These are phyloP conservation scores for Morone chrysops DNA, from an alignment of 2,113 vertebrate genomes.

Conservation along the genomic window DNA sequence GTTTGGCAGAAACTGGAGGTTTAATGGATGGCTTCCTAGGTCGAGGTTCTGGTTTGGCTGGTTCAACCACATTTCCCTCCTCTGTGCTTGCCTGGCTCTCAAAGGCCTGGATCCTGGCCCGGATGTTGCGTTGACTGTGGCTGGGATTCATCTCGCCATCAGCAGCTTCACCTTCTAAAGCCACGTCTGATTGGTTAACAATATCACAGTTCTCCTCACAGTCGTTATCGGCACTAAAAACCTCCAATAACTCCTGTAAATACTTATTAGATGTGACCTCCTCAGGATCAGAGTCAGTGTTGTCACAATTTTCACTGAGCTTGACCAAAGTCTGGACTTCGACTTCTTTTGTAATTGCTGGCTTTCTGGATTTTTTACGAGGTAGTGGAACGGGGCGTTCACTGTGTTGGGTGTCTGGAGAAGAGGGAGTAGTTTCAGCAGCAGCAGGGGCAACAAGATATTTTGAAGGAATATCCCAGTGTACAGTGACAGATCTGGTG, in stretches of 20 bases:
- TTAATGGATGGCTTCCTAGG: slow-evolving; percentile 83
- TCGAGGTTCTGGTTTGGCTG: slow-evolving; percentile 81
- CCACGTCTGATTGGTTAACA: slow-evolving; percentile 28
- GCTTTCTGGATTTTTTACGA: slow-evolving; percentile 88
- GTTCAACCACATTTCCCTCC: slow-evolving; percentile 61
- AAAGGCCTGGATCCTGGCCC: slow-evolving; percentile 91
- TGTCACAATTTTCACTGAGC: slow-evolving; percentile 67
- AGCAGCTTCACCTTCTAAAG: slow-evolving; percentile 50
- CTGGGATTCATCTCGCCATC: slow-evolving; percentile 85
- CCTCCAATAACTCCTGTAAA: slow-evolving; percentile 81
- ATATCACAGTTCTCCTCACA: slow-evolving; percentile 18
- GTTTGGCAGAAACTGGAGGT: slow-evolving; percentile 87
- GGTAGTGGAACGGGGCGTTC: slow-evolving; percentile 90
- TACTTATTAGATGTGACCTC: slow-evolving; percentile 60
- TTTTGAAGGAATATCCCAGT: slow-evolving; percentile 47
- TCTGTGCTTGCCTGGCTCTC: slow-evolving; percentile 86
- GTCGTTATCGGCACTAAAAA: slow-evolving; percentile 72
- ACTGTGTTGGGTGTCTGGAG: slow-evolving; percentile 1
- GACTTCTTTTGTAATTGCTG: slow-evolving; percentile 76
- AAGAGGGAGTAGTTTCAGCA: slow-evolving; percentile 17
- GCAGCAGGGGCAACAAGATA: slow-evolving; percentile 6
- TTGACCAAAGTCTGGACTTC: slow-evolving; percentile 76
- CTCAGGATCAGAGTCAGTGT: slow-evolving; percentile 9
- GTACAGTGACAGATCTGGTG: slow-evolving; percentile 65
- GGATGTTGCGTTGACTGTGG: slow-evolving; percentile 87